Evolutionary conservation across 1,140 invertebrate genomes (phyloP), one percentile per base, ranked within the genome.

Genomic region (Homarus americanus): DNA sequence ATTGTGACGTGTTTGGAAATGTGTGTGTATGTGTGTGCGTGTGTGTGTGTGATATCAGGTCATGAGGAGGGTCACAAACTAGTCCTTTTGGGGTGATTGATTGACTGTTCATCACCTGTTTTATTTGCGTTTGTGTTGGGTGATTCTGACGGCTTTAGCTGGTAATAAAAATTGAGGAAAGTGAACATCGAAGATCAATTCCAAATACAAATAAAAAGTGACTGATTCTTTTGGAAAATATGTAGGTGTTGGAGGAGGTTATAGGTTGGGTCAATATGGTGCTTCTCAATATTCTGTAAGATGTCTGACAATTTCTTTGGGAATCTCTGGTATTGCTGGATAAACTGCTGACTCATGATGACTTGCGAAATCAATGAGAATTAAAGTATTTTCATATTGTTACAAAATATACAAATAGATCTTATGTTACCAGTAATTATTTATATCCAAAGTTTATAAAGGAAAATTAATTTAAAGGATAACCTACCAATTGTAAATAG

Each of bases 381-480:
- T 69, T 69, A 32, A 7, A 69, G 28, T 69, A 69, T 69, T 32
- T 69, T 69, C 63, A 28, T 69, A 69, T 28, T 28, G 63, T 69
- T 69, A 32, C 63, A n/a, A n/a, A n/a, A n/a, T n/a, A n/a, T n/a
- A n/a, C n/a, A 69, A 69, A 69, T 69, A 69, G 63, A 69, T 69
- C 32, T 28, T 28, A 69, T 32, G n/a, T 69, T 69, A 28, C 20
- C 58, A 69, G 28, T 69, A 24, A 69, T 69, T 69, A 69, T 69
- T 69, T 69, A 63, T 69, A 32, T 32, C 63, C 24, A 69, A 63
- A 69, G 63, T 69, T 32, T 32, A 69, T 69, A 32, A 32, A 32
- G 3, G 12, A 49, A 20, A 9, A 24, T 9, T 69, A 32, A 9
- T 28, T 32, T 32, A 4, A 69, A 28, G 28, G 10, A 32, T 32